Percentiles rank a stretch among this genome's conserved stretches.
Conservation (phyloP, 2,888 invertebrate genomes). For the Prenolepis imparis region DNA sequence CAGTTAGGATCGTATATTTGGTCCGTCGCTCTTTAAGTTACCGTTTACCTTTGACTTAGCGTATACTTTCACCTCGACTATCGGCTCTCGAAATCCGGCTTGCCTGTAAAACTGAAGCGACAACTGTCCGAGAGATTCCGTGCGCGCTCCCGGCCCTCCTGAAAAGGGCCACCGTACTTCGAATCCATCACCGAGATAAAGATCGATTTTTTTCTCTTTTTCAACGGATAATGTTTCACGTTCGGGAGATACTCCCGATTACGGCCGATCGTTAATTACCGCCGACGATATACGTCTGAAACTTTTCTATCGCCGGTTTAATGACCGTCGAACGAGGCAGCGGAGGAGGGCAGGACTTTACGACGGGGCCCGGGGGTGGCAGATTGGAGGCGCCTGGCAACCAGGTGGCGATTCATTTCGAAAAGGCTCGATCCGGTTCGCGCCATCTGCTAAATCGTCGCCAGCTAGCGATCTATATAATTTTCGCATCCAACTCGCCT, state of each 20-base stretch:
- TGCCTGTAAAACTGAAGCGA: slow-evolving; percentile 48
- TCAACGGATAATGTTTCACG: slow-evolving; percentile 76
- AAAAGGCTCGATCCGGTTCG: slow-evolving; percentile 57
- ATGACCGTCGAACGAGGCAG: slow-evolving; percentile 64
- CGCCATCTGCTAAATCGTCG: slow-evolving; percentile 70
- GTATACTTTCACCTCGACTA: slow-evolving; percentile 3
- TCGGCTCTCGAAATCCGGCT: slow-evolving; percentile 41
- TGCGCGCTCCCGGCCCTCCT: slow-evolving; percentile 67
- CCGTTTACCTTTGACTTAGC: slow-evolving; percentile 18
- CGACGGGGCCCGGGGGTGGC: slow-evolving; percentile 65
- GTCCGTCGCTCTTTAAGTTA: slow-evolving; percentile 20
- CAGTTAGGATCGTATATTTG: slow-evolving; percentile 28
- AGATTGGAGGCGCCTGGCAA: slow-evolving; percentile 74
- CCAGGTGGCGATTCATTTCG: slow-evolving; percentile 67
- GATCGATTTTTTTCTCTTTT: slow-evolving; percentile 69
- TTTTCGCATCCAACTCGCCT: slow-evolving; percentile 34
- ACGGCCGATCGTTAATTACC: slow-evolving; percentile 73
- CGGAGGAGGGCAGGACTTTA: slow-evolving; percentile 64
- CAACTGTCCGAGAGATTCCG: slow-evolving; percentile 51
- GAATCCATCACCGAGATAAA: slow-evolving; percentile 76
- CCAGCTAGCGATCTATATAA: slow-evolving; percentile 36
- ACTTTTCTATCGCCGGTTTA: slow-evolving; percentile 74
- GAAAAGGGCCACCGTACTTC: slow-evolving; percentile 50
- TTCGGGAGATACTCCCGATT: slow-evolving; percentile 58
- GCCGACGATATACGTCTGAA: slow-evolving; percentile 67